phyloP scores from a whole-genome alignment of 2,888 invertebrate species.

The Diarsia mendica region DNA sequence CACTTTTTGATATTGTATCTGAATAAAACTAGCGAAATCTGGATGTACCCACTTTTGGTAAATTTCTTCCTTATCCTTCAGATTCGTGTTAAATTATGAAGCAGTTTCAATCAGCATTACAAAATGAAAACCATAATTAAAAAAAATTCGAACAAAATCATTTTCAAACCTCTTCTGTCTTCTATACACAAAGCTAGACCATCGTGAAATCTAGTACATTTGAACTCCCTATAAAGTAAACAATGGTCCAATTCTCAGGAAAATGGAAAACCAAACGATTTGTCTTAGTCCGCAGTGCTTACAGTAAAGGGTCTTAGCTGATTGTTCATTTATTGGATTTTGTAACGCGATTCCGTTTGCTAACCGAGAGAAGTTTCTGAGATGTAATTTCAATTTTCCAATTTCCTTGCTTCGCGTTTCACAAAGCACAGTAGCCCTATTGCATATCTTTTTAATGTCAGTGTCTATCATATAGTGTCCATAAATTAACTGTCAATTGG shows the following conservation, averaged over 20 bases:
- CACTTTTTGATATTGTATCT: too few species aligned
- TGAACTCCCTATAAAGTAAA: conserved; percentile 22
- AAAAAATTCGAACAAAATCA: background rate
- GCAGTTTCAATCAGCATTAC: background rate
- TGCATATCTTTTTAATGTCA: too few species aligned
- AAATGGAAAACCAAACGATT: conserved; percentile 27
- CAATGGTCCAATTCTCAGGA: conserved; percentile 2
- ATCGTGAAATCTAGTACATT: background rate
- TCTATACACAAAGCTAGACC: background rate
- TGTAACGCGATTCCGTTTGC: conserved; percentile 10
- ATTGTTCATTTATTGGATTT: conserved; percentile 27
- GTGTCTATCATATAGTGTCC: too few species aligned
- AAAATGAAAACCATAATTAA: background rate
- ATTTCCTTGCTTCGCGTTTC: background rate
- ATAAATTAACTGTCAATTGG: too few species aligned
- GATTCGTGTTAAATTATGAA: background rate
- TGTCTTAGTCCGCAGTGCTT: conserved; percentile 23
- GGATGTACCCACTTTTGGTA: too few species aligned
- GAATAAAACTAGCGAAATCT: too few species aligned
- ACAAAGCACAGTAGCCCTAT: too few species aligned
- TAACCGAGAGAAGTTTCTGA: background rate
- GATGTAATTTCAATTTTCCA: background rate
- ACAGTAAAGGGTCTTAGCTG: conserved; percentile 14
- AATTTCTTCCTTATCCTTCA: too few species aligned
- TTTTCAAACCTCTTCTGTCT: background rate